phyloP scores from a whole-genome alignment of 1,140 invertebrate genomes.

The Neuroterus valhalla region DNA sequence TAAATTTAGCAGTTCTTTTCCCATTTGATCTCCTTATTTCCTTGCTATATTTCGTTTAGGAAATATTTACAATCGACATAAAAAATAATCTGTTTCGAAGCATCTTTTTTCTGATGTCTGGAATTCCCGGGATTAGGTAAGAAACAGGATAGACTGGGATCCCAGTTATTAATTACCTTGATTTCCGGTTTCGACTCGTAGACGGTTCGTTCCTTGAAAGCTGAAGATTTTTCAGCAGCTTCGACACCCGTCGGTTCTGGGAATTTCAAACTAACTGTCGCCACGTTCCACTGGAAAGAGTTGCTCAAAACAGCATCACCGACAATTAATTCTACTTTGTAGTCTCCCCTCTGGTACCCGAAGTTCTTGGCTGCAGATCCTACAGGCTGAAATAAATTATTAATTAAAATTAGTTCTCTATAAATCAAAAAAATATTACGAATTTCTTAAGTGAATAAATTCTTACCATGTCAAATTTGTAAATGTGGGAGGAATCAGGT shows the following conservation, averaged over 20 bases:
- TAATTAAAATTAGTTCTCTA: constrained; percentile 20
- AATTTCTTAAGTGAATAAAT: neutral
- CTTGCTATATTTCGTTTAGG: too few relatives aligned
- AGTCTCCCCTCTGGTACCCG: constrained; percentile 84
- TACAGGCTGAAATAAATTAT: constrained; percentile 81
- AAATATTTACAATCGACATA: too few relatives aligned
- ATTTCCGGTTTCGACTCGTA: constrained; percentile 88
- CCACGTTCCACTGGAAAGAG: constrained; percentile 91
- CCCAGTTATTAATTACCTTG: constrained; percentile 76
- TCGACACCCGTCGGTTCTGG: constrained; percentile 67
- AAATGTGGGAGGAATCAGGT: constrained; percentile 86
- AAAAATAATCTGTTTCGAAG: too few relatives aligned
- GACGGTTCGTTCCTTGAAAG: constrained; percentile 68
- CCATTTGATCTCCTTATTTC: too few relatives aligned
- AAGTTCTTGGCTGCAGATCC: constrained; percentile 88
- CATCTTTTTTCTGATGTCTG: too few relatives aligned
- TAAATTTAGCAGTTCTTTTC: too few relatives aligned
- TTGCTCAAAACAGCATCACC: constrained; percentile 94
- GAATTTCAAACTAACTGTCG: constrained; percentile 85
- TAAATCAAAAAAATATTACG: neutral
- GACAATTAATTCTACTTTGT: constrained; percentile 89
- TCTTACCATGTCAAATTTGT: constrained; percentile 92
- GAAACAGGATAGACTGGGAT: too few relatives aligned
- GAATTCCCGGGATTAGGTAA: too few relatives aligned
- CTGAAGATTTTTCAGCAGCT: constrained; percentile 62